Evolutionary conservation across 2,797 vertebrate species (phyloP).

Genomic region (Anabas testudineus): DNA sequence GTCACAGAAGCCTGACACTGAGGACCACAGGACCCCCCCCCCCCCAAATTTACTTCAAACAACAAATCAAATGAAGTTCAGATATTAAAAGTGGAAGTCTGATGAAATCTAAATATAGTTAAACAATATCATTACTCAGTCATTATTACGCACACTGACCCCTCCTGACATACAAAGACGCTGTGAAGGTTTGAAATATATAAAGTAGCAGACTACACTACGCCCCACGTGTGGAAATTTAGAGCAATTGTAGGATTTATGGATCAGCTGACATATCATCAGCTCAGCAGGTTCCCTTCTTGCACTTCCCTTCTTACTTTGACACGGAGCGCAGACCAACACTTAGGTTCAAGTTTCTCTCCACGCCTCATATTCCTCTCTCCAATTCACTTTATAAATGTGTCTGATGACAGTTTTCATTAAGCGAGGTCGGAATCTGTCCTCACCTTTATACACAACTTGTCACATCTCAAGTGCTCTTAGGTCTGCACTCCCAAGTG

Average conservation of each 20-base stretch:
- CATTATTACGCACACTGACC: background rate
- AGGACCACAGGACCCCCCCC: background rate
- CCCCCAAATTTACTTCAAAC: background rate
- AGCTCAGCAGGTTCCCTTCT: conserved; percentile 17
- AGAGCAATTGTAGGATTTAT: conserved; percentile 30
- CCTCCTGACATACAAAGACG: background rate
- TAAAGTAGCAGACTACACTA: background rate
- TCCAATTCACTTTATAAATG: conserved; percentile 56
- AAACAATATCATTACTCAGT: background rate
- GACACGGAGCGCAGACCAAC: conserved; percentile 14
- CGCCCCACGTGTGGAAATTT: conserved; percentile 1
- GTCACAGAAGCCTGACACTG: too few species aligned
- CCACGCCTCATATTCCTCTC: conserved; percentile 34
- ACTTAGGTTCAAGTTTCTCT: conserved; percentile 29
- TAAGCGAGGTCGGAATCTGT: conserved; percentile 47
- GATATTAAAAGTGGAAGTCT: background rate
- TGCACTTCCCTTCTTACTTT: conserved; percentile 15
- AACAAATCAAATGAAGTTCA: background rate
- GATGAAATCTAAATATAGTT: background rate
- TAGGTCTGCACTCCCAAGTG: conserved; percentile 58
- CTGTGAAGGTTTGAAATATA: background rate
- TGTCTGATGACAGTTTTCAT: conserved; percentile 61
- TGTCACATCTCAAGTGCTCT: conserved; percentile 66
- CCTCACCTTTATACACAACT: conserved; percentile 53
- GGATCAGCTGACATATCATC: conserved; percentile 14